Evolutionary conservation across 2,888 invertebrate species (phyloP).

Genomic region (Aplocera efformata): DNA sequence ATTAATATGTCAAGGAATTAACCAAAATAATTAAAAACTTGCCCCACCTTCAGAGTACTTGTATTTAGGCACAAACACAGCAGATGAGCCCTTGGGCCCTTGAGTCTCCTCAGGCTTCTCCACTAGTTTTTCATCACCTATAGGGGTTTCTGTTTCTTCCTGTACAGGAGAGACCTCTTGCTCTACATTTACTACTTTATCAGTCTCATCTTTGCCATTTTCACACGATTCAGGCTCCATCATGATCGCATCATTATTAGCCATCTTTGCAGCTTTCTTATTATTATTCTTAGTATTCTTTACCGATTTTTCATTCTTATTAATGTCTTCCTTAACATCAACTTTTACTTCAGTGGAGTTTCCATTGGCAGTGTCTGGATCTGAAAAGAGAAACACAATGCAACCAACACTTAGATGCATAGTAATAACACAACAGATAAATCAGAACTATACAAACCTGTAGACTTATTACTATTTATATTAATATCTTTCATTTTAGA

Average conservation of each 20-base stretch:
- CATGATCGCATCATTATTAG: constrained; percentile 45
- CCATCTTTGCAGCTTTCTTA: constrained; percentile 59
- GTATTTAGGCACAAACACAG: constrained; percentile 65
- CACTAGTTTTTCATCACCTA: constrained; percentile 31
- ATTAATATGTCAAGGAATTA: no score
- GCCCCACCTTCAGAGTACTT: constrained; percentile 64
- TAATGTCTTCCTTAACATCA: constrained; percentile 64
- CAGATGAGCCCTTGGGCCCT: constrained; percentile 22
- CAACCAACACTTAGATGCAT: constrained; percentile 3
- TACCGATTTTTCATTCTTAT: constrained; percentile 67
- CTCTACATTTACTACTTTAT: constrained; percentile 64
- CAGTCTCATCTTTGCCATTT: constrained; percentile 77
- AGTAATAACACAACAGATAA: neutral
- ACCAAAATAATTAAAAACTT: no score
- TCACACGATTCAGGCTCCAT: constrained; percentile 60
- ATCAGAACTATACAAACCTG: constrained; percentile 48
- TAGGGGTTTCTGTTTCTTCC: constrained; percentile 35
- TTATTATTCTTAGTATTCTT: constrained; percentile 60
- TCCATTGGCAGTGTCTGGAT: constrained; percentile 69
- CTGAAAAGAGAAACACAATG: constrained; percentile 32
- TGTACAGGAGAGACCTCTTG: constrained; percentile 37
- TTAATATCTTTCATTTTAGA: constrained; percentile 74
- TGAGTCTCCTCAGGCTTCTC: constrained; percentile 19
- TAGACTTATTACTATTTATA: constrained; percentile 62
- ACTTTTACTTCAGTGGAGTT: constrained; percentile 55